Evolutionary conservation across 2,888 invertebrate species (phyloP).

Genomic region (Prostheceraeus crozeri): DNA sequence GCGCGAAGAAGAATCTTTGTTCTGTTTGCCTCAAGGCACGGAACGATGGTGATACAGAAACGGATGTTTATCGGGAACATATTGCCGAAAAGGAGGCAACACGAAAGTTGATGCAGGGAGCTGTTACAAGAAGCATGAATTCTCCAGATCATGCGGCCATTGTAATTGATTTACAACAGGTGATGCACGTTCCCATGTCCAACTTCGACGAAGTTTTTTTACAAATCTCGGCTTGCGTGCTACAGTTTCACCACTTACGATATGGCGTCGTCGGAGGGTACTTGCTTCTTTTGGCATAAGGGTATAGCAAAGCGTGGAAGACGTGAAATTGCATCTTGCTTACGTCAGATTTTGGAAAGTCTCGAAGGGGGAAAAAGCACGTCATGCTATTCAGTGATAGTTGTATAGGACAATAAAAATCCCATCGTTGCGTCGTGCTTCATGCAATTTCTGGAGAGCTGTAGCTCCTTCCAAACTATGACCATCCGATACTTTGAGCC

Average conservation of each 20-base stretch:
- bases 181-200: conserved; percentile 22
- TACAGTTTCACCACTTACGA: conserved; percentile 21
- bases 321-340: conserved; percentile 27
- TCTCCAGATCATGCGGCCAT: neutral
- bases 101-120: neutral
- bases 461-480: neutral
- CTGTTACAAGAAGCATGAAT: neutral
- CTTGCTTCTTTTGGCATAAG: conserved; percentile 28
- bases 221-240: conserved; percentile 28
- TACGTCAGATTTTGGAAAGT: neutral
- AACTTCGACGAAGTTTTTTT: conserved; percentile 29
- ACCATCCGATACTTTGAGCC: conserved; percentile 25
- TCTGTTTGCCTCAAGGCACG: neutral
- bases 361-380: too few relatives aligned
- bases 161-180: conserved; percentile 34
- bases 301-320: neutral
- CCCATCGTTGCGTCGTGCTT: conserved; percentile 11
- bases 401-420: conserved; percentile 34
- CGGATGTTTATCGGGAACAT: conserved; percentile 7
- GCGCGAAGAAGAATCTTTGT: too few relatives aligned
- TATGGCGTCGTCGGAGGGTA: conserved; percentile 10
- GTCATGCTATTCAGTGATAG: too few relatives aligned
- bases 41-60: neutral
- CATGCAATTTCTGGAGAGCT: neutral
- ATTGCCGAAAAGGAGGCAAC: neutral